Evolutionary conservation across 1,140 invertebrate species (phyloP).

Genomic region (Panonychus citri): DNA sequence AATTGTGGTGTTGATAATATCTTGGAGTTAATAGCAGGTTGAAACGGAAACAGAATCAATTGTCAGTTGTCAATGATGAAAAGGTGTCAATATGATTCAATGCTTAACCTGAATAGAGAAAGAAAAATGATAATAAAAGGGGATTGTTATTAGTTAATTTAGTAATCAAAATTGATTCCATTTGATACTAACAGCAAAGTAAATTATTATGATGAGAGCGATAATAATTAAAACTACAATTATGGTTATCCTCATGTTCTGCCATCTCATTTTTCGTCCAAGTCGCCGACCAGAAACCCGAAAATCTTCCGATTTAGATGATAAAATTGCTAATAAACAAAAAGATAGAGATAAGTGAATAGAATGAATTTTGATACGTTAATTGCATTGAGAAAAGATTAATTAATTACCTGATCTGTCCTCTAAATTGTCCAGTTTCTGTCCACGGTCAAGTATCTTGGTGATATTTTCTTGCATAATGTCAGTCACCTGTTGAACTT

Average conservation of each 20-base stretch:
- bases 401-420: conserved; percentile 19
- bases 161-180: no score
- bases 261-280: conserved; percentile 20
- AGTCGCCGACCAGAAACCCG: conserved; percentile 16
- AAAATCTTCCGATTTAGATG: conserved; percentile 19
- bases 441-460: conserved; percentile 22
- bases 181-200: conserved; percentile 7
- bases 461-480: conserved; percentile 23
- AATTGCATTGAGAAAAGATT: no score
- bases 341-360: no score
- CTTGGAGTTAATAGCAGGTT: no score
- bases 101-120: no score
- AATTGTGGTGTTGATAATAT: no score
- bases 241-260: conserved; percentile 15
- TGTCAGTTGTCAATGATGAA: no score
- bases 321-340: conserved; percentile 12
- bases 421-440: conserved; percentile 22
- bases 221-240: conserved; percentile 5
- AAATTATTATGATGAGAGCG: conserved; percentile 5
- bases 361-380: background rate
- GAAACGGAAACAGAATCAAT: no score
- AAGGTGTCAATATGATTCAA: no score
- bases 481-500: conserved; percentile 23
- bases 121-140: no score
- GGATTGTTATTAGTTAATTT: no score